phyloP scores from a whole-genome alignment of 2,797 vertebrate species.

The Semotilus atromaculatus region DNA sequence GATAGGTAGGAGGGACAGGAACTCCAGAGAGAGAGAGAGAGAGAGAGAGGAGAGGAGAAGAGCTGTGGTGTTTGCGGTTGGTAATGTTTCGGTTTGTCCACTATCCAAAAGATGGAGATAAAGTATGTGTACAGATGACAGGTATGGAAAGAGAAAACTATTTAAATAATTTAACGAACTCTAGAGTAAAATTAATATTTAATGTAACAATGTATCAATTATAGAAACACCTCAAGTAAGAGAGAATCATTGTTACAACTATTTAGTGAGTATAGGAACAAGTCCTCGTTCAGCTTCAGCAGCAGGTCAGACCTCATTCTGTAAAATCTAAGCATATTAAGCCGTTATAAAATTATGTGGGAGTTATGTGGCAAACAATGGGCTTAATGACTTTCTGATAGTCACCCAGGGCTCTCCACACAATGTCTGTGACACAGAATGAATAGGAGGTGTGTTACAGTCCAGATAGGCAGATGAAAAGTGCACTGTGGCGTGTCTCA shows the following conservation, averaged over 20 bases:
- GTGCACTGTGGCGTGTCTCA: conserved; percentile 11
- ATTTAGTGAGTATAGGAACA: background rate
- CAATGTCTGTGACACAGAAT: background rate
- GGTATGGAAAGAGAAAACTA: conserved; percentile 8
- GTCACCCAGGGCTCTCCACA: background rate
- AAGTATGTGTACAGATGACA: conserved; percentile 11
- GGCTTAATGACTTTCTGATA: background rate
- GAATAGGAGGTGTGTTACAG: background rate
- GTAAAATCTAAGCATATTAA: conserved; percentile 7
- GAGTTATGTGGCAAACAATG: background rate
- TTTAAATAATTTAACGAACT: conserved; percentile 28
- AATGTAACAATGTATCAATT: background rate
- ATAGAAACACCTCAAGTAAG: conserved; percentile 5
- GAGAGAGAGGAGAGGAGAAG: background rate
- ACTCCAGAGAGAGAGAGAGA: background rate
- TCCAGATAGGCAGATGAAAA: conserved; percentile 7
- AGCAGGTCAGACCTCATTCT: background rate
- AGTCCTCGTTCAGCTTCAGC: background rate
- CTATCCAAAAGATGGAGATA: background rate
- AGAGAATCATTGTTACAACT: conserved; percentile 10
- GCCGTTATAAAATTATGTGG: background rate
- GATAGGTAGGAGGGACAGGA: background rate
- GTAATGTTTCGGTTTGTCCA: background rate
- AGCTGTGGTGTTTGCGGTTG: background rate
- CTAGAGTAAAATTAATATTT: conserved; percentile 14